phyloP scores from a whole-genome alignment of 1,140 invertebrate genomes.

The Gerris buenoi region DNA sequence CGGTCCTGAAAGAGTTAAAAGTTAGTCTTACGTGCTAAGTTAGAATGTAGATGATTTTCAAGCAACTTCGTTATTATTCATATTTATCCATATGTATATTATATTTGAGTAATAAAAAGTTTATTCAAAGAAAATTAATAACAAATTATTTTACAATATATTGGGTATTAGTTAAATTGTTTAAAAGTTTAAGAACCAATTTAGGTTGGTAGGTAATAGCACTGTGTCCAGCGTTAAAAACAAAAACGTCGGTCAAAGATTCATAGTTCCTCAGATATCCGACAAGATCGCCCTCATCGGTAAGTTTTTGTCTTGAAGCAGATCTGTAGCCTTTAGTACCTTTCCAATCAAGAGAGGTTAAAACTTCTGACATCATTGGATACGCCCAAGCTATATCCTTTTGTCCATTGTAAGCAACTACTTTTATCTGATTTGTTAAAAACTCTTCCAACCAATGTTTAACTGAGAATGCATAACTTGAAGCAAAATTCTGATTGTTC shows the following conservation, averaged over 20 bases:
- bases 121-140: too few species aligned
- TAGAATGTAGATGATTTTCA: too few species aligned
- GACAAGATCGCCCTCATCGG: neutral
- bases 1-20: too few species aligned
- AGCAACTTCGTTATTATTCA: too few species aligned
- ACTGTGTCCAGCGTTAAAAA: neutral
- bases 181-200: neutral
- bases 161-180: neutral
- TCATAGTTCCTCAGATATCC: neutral
- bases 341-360: neutral
- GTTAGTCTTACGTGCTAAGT: too few species aligned
- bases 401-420: conserved; percentile 58
- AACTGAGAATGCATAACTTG: conserved; percentile 71
- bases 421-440: conserved; percentile 45
- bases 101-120: too few species aligned
- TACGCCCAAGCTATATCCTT: conserved; percentile 31
- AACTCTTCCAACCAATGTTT: conserved; percentile 57
- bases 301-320: neutral
- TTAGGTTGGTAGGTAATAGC: neutral
- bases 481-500: conserved; percentile 49
- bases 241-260: neutral
- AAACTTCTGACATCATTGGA: neutral
- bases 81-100: too few species aligned
- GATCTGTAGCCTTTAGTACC: neutral
- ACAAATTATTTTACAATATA: too few species aligned